Conservation (phyloP, 2,888 invertebrate genomes). For the Linyphia triangularis region DNA sequence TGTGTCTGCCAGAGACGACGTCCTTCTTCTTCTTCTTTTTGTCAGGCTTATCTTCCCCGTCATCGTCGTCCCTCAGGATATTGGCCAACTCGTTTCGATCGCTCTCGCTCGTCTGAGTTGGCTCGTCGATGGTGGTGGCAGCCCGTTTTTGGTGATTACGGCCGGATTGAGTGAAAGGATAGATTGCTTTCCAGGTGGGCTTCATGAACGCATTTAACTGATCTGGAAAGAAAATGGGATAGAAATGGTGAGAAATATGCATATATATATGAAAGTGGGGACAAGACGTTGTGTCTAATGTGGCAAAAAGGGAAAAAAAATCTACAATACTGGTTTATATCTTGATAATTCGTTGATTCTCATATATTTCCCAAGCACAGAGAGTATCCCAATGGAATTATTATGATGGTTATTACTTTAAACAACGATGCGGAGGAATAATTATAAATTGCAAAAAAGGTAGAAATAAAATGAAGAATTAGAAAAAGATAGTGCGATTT, state of each 20-base stretch:
- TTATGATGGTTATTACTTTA: no score
- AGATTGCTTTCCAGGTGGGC: slow-evolving; percentile 60
- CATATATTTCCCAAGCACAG: no score
- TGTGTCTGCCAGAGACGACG: slow-evolving; percentile 1
- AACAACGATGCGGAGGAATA: no score
- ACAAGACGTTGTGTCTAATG: neutral
- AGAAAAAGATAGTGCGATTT: no score
- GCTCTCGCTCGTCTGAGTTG: neutral
- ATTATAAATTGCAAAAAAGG: no score
- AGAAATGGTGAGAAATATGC: neutral
- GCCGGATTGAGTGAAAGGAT: slow-evolving; percentile 37
- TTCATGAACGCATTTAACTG: slow-evolving; percentile 57
- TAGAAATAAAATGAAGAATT: no score
- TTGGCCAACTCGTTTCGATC: slow-evolving; percentile 44
- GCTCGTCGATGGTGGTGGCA: neutral
- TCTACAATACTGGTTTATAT: no score
- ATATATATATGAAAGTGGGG: neutral
- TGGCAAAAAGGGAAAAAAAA: no score
- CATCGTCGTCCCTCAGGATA: slow-evolving; percentile 62
- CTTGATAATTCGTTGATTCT: no score
- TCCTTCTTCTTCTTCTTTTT: slow-evolving; percentile 31
- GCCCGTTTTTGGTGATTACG: slow-evolving; percentile 30
- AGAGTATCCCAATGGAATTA: no score
- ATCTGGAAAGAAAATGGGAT: neutral
- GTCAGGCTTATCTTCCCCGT: neutral